These are phyloP conservation scores for Limnodromus scolopaceus DNA, from an alignment of 2,797 vertebrate species.

Conservation along the genomic window DNA sequence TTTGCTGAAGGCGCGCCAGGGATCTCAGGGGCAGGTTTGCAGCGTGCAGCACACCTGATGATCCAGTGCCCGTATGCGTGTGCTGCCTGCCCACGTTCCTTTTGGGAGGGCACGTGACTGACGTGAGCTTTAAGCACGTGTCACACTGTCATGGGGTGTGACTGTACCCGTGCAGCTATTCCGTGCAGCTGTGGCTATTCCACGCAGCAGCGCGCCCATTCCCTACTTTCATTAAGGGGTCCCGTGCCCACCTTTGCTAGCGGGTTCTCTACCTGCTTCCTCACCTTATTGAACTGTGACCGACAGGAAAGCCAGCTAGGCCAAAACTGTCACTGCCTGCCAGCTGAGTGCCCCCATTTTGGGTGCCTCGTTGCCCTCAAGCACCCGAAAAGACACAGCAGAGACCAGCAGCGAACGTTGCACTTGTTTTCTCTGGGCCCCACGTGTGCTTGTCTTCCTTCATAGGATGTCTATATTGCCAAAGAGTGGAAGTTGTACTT, in stretches of 20 bases:
- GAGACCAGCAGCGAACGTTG: not conserved
- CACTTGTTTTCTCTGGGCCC: not conserved
- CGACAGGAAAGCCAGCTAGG: not conserved
- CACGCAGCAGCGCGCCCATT: not conserved
- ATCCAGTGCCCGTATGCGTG: not conserved
- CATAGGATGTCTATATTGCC: not conserved
- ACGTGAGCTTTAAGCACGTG: not conserved
- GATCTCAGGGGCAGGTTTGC: not conserved
- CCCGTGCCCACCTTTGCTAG: not conserved
- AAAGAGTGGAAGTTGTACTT: not conserved
- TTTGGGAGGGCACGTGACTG: not conserved
- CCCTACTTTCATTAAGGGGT: not conserved
- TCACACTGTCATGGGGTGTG: not conserved
- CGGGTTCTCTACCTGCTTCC: not conserved
- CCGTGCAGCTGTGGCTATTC: not conserved
- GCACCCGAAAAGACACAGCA: not conserved
- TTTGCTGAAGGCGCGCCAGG: not conserved
- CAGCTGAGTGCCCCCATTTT: not conserved
- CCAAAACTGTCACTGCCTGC: not conserved
- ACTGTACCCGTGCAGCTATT: not conserved
- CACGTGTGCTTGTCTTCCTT: not conserved
- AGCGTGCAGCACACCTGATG: not conserved
- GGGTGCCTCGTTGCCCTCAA: not conserved
- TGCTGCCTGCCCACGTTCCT: not conserved
- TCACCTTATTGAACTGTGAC: not conserved